These are phyloP conservation scores for Rhinopomastus cyanomelas DNA, from an alignment of 2,113 vertebrate genomes.

Conservation along the genomic window DNA sequence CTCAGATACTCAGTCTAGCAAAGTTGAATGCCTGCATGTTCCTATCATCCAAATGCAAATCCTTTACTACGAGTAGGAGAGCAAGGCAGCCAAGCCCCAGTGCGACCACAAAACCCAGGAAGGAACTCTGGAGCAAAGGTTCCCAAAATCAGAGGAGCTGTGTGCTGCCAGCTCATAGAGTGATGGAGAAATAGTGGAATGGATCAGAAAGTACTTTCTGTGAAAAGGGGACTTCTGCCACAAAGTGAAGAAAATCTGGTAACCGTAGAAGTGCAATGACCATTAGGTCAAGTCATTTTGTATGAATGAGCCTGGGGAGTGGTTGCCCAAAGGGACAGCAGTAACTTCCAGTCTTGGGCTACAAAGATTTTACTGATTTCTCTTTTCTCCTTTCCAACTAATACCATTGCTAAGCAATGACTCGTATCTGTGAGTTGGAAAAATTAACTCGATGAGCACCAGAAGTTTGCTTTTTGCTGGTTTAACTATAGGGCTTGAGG, in stretches of 20 bases:
- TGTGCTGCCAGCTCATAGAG: neutral
- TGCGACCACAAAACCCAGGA: neutral
- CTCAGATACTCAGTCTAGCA: neutral
- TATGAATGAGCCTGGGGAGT: neutral
- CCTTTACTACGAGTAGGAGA: fast-evolving
- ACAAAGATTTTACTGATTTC: neutral
- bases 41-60: neutral
- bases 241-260: neutral
- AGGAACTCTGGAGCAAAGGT: neutral
- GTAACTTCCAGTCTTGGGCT: neutral
- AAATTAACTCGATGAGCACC: neutral
- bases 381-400: neutral
- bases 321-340: neutral
- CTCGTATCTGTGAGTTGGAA: neutral
- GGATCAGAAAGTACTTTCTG: neutral
- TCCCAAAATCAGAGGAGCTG: neutral
- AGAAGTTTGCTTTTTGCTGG: neutral
- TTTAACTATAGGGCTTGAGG: neutral
- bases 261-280: neutral
- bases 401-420: neutral
- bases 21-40: neutral
- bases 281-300: neutral
- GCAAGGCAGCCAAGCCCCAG: neutral
- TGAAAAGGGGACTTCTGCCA: neutral
- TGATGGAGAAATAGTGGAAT: neutral